phyloP scores from a whole-genome alignment of 2,113 vertebrate genomes.

The Anhinga anhinga region DNA sequence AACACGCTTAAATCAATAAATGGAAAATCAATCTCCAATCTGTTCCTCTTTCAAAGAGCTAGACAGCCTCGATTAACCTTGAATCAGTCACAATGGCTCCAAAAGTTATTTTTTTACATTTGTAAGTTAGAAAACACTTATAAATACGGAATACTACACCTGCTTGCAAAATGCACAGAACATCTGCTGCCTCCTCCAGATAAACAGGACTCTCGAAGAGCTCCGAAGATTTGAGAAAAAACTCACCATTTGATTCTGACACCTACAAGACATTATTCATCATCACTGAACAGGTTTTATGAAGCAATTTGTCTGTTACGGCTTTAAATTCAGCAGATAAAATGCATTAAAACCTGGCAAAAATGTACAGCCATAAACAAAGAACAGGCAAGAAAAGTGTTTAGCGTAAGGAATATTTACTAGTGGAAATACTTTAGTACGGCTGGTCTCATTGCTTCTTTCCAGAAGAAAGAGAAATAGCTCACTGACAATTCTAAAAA shows the following conservation, averaged over 20 bases:
- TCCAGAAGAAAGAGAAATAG: background rate
- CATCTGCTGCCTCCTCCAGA: constrained; percentile 96
- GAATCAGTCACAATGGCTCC: accelerated
- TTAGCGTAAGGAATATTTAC: background rate
- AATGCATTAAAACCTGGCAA: background rate
- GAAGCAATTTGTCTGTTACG: background rate
- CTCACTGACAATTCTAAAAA: background rate
- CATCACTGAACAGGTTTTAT: background rate
- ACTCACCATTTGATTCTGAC: constrained; percentile 89
- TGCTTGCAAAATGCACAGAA: constrained; percentile 99
- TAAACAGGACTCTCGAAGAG: constrained; percentile 97
- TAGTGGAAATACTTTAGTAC: background rate
- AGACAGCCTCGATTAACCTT: background rate
- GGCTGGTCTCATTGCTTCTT: background rate
- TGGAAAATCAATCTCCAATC: background rate
- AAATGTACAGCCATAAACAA: background rate
- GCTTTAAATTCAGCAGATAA: background rate
- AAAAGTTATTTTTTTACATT: accelerated
- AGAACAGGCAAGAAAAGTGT: background rate
- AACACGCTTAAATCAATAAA: background rate
- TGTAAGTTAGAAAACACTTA: background rate
- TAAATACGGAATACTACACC: constrained; percentile 69
- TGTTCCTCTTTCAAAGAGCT: background rate
- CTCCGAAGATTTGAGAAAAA: constrained; percentile 95
- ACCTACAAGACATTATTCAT: constrained; percentile 74